Percentiles rank a stretch among this genome's conserved stretches.
Evolutionary conservation across 2,113 vertebrate species (phyloP).

Genomic region (Melanerpes aurifrons): DNA sequence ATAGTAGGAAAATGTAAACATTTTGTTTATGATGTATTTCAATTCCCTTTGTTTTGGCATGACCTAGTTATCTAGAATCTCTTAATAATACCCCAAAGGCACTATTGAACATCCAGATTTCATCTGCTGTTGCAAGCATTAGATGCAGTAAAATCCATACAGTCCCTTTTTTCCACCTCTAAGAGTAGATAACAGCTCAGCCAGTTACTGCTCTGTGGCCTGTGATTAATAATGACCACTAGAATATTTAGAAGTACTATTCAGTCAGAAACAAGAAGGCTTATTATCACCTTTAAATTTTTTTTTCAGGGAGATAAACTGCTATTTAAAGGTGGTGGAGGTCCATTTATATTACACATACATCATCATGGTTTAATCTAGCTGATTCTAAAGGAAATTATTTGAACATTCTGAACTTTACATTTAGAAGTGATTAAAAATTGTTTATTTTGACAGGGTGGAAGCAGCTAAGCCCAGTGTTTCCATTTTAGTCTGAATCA

Average conservation of each 20-base stretch:
- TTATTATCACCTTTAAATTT: background rate
- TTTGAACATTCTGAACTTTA: background rate
- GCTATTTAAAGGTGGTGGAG: background rate
- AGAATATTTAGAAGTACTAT: slow-evolving; percentile 16
- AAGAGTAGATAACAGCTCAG: background rate
- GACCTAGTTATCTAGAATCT: background rate
- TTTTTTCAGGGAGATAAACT: background rate
- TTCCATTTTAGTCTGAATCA: slow-evolving; percentile 15
- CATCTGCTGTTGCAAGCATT: background rate
- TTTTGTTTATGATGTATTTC: background rate
- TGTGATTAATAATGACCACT: background rate
- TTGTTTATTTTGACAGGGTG: background rate
- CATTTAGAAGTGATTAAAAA: background rate
- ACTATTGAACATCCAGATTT: background rate
- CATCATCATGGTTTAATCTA: background rate
- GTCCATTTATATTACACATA: background rate
- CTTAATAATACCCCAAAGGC: background rate
- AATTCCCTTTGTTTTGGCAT: background rate
- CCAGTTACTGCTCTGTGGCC: background rate
- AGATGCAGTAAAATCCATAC: background rate
- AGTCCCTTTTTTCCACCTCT: background rate
- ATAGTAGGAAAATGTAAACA: background rate
- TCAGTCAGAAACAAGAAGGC: background rate
- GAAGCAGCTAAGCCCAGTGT: background rate
- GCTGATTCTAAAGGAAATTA: background rate